These are phyloP conservation scores for Pao palembangensis DNA, from an alignment of 2,113 vertebrate genomes.

Conservation along the genomic window DNA sequence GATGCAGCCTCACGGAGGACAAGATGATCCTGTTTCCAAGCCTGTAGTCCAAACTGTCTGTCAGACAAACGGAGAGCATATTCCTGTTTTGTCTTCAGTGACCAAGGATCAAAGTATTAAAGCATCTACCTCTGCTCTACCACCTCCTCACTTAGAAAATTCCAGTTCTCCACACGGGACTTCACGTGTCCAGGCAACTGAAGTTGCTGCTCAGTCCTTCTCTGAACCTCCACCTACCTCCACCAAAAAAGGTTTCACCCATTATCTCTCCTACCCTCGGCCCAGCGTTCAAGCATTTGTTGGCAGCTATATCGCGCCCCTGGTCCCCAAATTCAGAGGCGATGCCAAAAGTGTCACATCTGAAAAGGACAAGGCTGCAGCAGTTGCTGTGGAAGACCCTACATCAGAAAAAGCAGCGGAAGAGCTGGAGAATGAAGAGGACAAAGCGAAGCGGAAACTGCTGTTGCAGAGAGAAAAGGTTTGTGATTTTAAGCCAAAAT, in stretches of 20 bases:
- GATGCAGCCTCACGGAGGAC: slow-evolving; percentile 36
- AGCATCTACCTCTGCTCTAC: slow-evolving; percentile 4
- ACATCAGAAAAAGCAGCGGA: slow-evolving; percentile 9
- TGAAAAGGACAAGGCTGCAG: slow-evolving; percentile 48
- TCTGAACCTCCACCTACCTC: slow-evolving; percentile 60
- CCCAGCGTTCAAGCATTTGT: slow-evolving; percentile 93
- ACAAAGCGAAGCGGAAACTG: slow-evolving; percentile 73
- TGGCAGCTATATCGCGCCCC: slow-evolving; percentile 86
- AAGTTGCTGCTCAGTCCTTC: slow-evolving; percentile 2
- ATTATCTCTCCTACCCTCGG: slow-evolving; percentile 85
- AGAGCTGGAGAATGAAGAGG: slow-evolving; percentile 56
- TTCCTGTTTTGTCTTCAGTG: slow-evolving; percentile 47
- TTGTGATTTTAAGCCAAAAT: background rate
- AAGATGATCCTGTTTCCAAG: background rate
- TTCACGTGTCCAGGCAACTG: slow-evolving; percentile 6
- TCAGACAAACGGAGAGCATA: slow-evolving; percentile 11
- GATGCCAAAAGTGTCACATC: slow-evolving; percentile 73
- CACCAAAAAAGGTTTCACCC: slow-evolving; percentile 85
- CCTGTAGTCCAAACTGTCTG: background rate
- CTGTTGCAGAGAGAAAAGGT: slow-evolving; percentile 89
- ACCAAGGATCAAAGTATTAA: slow-evolving; percentile 42
- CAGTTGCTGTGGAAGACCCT: slow-evolving; percentile 38
- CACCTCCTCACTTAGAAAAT: slow-evolving; percentile 13
- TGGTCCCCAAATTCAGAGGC: slow-evolving; percentile 85
- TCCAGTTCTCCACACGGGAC: slow-evolving; percentile 7